Base-by-base conservation (phyloP, 2,888 invertebrate species). In the Cantharis nigra region DNA sequence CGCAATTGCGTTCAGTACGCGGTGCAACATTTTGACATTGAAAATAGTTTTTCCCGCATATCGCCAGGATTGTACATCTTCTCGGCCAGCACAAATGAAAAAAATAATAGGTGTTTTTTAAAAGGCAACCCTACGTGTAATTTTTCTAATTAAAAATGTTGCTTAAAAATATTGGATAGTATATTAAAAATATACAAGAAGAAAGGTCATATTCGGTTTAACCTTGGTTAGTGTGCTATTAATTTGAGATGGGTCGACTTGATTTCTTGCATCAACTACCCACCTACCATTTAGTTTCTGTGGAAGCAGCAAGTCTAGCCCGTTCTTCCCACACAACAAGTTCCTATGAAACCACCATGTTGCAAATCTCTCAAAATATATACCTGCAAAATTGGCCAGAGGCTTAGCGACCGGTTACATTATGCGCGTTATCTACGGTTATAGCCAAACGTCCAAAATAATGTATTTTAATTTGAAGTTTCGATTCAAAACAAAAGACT, bases 231-330 rank as follows among this genome's bases (percentile, higher is more conserved):
- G 79, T 79, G 78, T 78, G 80, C 82, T 82, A 82, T 82, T 82
- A 82, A 82, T 82, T 81, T 79, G 79, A 81, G 79, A 81, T 77
- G 81, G 77, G 77, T 75, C 76, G 76, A 80, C 76, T 79, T 70
- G 81, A 81, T 79, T 80, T 78, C 77, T 73, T 71, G 71, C 74
- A 77, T 77, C 70, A 69, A 78, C 79, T 78, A 75, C 74, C 74
- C 75, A 78, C 74, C 79, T 78, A 81, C 80, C 80, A 80, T 80
- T 82, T 81, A 71, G 79, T 80, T 81, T 80, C 76, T 78, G 78
- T 79, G 81, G 82, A 81, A 82, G 82, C 82, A 81, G 79, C 80
- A 78, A 80, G 81, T 81, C 82, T 82, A 79, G 80, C 81, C 79
- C 76, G 80, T 82, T 80, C 82, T 79, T 82, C 82, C 81, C 82